Evolutionary conservation across 2,888 invertebrate genomes (phyloP), one percentile per base, ranked within the genome.

Genomic region (Chymomyza fuscimana): DNA sequence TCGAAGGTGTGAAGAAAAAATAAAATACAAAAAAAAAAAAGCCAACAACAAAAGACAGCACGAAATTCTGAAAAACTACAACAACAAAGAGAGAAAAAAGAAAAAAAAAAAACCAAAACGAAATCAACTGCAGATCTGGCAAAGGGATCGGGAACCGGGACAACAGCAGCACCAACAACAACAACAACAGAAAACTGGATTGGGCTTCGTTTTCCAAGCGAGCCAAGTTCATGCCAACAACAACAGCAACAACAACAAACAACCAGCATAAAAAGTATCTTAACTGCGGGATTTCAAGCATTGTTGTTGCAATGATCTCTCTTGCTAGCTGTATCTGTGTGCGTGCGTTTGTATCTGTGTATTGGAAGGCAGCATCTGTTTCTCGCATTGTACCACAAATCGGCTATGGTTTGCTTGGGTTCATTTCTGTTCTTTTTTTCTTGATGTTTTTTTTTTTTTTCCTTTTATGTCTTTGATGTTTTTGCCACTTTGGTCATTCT

Each of bases 1-100:
- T 86, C 70, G 73, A 87, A 85, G 85, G 85, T 85, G 85, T 85
- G 85, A 85, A 85, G 88, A 85, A 85, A 85, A 85, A 88, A 85
- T 82, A 88, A 83, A 83, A 83, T 73, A 82, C 87, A 87, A 82
- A 84, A 73, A 74, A 72, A 74, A 68, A 32, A 46, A 46, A 10
- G 4, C 40, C 72, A 67, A 52, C 69, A 70, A 65, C 70, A 68
- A 66, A 71, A 69, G 84, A 71, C 86, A 82, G 78, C 88, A 83
- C 88, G 86, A 87, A 87, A 78, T 88, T 83, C 83, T 86, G 76
- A 87, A 83, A 87, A 83, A 87, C 87, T 77, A 72, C 74, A 79
- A 69, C 69, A 77, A 62, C 65, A 64, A 32, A 32, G 32, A 58
- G 70, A 74, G 10, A 10, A 4, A 46, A 10, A 10, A 46, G 71